Base-by-base conservation (phyloP, 2,888 invertebrate species). In the Conops quadrifasciatus region DNA sequence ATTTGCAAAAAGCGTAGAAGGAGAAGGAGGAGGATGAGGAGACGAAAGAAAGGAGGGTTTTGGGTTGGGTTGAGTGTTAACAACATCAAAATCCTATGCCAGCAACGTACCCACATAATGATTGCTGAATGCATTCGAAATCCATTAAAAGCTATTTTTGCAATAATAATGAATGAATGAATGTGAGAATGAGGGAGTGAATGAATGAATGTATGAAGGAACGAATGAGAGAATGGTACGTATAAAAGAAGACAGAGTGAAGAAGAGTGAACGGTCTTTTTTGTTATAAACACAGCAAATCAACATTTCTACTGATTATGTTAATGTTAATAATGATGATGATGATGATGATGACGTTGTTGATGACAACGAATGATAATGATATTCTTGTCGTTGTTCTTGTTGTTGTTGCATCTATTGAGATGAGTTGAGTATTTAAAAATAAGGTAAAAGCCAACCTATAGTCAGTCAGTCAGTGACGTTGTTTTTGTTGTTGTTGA, bases 71-170 rank as follows among this genome's bases (percentile, higher is more conserved):
- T 53, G 21, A 11, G 21, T 1, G 53, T 24, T 43, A 67, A 26
- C 56, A 58, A 36, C n/a, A 49, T 11, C 36, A 62, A 30, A 26
- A 62, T n/a, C 13, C 21, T 24, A n/a, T 19, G 21, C 16, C 16
- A 30, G 26, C 19, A 45, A 47, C 26, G 19, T 56, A 62, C 9
- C 59, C 47, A 70, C 72, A 73, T 73, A 73, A 75, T 73, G 73
- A 71, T 63, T 72, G 73, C 36, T 73, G 72, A 66, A 72, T 74
- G 74, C 74, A 77, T 80, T 81, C 76, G 79, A 82, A 82, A 83
- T 83, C 83, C 83, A 83, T 83, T 83, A 83, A 83, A 83, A 80
- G 82, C 83, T 82, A 83, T 83, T 83, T 83, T 81, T 79, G 80
- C 81, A 77, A 78, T 78, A 77, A 78, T 78, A 78, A 77, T 76